Evolutionary conservation across 2,888 invertebrate species (phyloP), one percentile per base, ranked within the genome.

Genomic region (Leuctra nigra): DNA sequence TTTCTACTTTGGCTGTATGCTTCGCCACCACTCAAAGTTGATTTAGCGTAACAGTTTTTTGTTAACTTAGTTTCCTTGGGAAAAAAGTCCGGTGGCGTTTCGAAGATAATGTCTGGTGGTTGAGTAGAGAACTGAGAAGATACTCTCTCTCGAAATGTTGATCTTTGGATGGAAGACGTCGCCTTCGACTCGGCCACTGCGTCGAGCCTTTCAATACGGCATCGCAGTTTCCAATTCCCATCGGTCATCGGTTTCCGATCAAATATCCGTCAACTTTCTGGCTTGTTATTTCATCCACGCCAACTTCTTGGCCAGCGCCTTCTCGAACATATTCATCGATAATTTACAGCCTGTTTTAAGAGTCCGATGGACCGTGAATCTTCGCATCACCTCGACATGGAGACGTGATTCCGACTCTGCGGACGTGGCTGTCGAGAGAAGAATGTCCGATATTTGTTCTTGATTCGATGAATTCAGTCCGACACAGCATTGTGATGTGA

Each of bases 221-320:
- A 13, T 36, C 14, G 41, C 33, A 50, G 33, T 50, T 50, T 50
- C 50, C 50, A 50, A 50, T 50, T 50, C 50, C 50, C 50, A 50
- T 50, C 50, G 50, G 50, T 50, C 50, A 50, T 50, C 50, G 50
- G 50, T 50, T 50, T 50, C 50, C 50, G 50, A 50, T 50, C 35
- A 50, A 50, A 50, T 35, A 50, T 50, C 50, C 50, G 50, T 35
- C 50, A 35, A 35, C 50, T 35, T 50, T 22, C 33, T 50, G 50
- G 50, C 50, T 50, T 50, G 50, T 50, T 50, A 35, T 50, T 47
- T 47, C 47, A 24, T 47, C 47, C 50, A 29, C 14, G 22, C 33
- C 33, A 24, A 22, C 20, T 23, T n/a, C 46, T 24, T 11, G 7
- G 18, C 4, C 44, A 44, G 20, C 22, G n/a, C 23, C 44, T 44